Evolutionary conservation across 2,888 invertebrate species (phyloP), one percentile per base, ranked within the genome.

Genomic region (Mylabris sibirica): DNA sequence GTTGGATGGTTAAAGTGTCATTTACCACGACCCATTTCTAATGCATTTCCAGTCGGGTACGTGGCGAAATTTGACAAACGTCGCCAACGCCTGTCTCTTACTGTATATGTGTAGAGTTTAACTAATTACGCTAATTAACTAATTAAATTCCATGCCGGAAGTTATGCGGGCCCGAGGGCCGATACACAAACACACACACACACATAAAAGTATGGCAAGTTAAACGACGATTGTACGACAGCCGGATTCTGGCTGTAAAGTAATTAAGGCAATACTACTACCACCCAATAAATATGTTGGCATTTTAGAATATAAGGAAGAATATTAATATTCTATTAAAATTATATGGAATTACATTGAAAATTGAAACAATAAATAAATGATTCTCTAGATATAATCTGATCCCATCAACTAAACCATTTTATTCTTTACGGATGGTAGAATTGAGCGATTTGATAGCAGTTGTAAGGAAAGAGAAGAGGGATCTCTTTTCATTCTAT

Each of bases 51-150:
- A 49, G 20, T 49, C 20, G 49, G 11, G 20, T 49, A 49, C 20
- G 49, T 49, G 24, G 59, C 59, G 57, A 68, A 71, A 71, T 68
- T 71, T 68, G 71, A 68, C 68, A 71, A 70, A 70, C 70, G 60
- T 66, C 69, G 38, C 30, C 30, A 1, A 49, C 61, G 30, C 59
- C 38, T 20, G 30, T 44, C 57, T 75, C 75, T 73, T 68, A 30
- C 71, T 74, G 75, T 75, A 72, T 74, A 73, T 78, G 76, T 77
- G 78, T 78, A 76, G 77, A 81, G 79, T 80, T 81, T 80, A 80
- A 79, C 79, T 83, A 84, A 84, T 83, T 83, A 82, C 79, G 75
- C 81, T 83, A 83, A 83, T 84, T 83, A 83, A 81, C 81, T 83
- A 84, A 83, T 83, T 83, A 83, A 83, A 82, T 82, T 82, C 80